Conservation (phyloP, 2,113 vertebrate genomes). For the Atherinomorus stipes region DNA sequence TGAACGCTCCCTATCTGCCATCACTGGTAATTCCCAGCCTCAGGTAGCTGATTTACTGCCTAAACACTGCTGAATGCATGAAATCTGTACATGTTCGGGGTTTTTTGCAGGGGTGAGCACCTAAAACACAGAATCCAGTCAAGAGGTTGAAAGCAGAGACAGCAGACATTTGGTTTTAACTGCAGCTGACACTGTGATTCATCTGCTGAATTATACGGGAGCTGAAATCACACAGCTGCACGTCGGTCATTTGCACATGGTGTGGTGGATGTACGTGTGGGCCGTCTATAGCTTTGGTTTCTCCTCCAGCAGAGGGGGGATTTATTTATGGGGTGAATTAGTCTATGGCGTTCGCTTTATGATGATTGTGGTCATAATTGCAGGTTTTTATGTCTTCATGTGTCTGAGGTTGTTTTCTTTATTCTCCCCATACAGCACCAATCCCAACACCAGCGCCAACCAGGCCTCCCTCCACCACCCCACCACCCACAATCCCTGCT, state of each 20-base stretch:
- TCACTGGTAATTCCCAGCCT: slow-evolving; percentile 45
- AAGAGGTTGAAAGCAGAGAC: background rate
- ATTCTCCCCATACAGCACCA: slow-evolving; percentile 75
- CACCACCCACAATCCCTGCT: slow-evolving; percentile 87
- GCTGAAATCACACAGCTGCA: slow-evolving; percentile 30
- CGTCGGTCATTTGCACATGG: background rate
- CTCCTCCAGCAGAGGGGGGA: background rate
- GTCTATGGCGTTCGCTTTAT: background rate
- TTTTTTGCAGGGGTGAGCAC: background rate
- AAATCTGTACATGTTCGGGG: background rate
- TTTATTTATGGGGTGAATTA: background rate
- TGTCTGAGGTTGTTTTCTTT: background rate
- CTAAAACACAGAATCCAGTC: background rate
- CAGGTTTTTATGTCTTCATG: background rate
- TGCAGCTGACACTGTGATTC: slow-evolving; percentile 24
- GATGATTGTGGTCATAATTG: background rate
- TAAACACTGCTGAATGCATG: slow-evolving; percentile 7
- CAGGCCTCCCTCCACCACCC: slow-evolving; percentile 82
- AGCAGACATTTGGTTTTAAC: background rate
- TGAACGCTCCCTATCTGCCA: slow-evolving; percentile 37
- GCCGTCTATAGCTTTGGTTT: background rate
- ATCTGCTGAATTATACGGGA: slow-evolving; percentile 26
- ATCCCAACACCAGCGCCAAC: slow-evolving; percentile 85
- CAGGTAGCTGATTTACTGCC: slow-evolving; percentile 49
- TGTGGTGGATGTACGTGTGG: background rate